phyloP scores from a whole-genome alignment of 2,113 vertebrate species.

The Chloropsis cyanopogon region DNA sequence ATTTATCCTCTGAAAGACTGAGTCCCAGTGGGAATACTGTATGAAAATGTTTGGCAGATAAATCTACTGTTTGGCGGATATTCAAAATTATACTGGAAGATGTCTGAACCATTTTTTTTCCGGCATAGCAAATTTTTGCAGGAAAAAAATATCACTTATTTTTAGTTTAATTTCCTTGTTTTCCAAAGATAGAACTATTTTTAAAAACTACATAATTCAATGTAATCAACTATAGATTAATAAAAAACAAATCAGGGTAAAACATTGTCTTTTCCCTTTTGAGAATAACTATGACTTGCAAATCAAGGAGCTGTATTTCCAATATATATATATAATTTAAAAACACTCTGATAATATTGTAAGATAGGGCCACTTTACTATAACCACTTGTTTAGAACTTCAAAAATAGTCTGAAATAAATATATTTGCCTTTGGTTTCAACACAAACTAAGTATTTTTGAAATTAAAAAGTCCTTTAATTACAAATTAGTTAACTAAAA shows the following conservation, averaged over 20 bases:
- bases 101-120: slow-evolving; percentile 30
- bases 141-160: slow-evolving; percentile 42
- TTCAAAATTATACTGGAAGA: slow-evolving; percentile 64
- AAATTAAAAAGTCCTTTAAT: not conserved
- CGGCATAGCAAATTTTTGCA: slow-evolving; percentile 29
- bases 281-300: not conserved
- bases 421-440: not conserved
- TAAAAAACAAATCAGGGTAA: slow-evolving; percentile 15
- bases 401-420: not conserved
- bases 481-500: not conserved
- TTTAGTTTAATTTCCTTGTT: slow-evolving; percentile 61
- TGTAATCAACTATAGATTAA: not conserved
- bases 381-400: not conserved
- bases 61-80: slow-evolving; percentile 64
- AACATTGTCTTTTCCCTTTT: not conserved
- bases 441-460: not conserved
- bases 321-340: not conserved
- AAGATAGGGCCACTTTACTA: not conserved
- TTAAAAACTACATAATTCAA: not conserved
- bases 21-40: slow-evolving; percentile 25
- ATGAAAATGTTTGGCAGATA: slow-evolving; percentile 68
- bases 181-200: slow-evolving; percentile 37
- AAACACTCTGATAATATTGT: not conserved
- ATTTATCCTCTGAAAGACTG: slow-evolving; percentile 58
- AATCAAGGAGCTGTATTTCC: not conserved